Evolutionary conservation across 2,113 vertebrate genomes (phyloP).

Genomic region (Cacatua alba): DNA sequence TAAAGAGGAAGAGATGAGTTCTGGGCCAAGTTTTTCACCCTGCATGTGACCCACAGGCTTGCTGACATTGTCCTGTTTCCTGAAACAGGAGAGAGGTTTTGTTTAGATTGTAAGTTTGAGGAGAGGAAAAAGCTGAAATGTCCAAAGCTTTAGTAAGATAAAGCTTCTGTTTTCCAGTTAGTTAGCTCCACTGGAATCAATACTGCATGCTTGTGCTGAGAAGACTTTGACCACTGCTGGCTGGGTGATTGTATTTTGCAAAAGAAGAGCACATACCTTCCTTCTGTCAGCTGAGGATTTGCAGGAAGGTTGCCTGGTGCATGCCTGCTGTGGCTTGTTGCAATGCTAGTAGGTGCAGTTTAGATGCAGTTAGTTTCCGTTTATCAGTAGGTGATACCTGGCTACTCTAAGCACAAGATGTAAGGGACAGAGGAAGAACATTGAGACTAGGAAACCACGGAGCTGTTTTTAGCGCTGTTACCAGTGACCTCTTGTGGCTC

Average conservation of each 20-base stretch:
- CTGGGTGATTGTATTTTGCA: background rate
- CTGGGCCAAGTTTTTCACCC: background rate
- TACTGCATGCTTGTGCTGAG: background rate
- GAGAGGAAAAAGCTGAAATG: background rate
- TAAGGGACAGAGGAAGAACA: accelerated
- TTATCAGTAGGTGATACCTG: background rate
- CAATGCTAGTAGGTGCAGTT: too few relatives aligned
- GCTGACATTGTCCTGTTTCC: background rate
- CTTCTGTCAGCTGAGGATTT: background rate
- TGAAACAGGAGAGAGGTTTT: background rate
- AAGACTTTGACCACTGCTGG: background rate
- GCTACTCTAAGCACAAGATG: background rate
- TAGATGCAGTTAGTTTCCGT: background rate
- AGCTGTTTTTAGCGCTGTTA: background rate
- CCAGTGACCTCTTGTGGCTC: background rate
- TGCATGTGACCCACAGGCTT: background rate
- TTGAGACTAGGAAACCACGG: background rate
- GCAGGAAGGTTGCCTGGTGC: background rate
- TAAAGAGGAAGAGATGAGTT: background rate
- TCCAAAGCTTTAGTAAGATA: background rate
- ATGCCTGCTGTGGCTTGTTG: background rate
- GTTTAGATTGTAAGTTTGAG: background rate
- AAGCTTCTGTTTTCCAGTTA: background rate
- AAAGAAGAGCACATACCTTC: accelerated
- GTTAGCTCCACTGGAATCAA: background rate